Conservation (phyloP, 2,797 vertebrate genomes). For the Peromyscus melanophrys region DNA sequence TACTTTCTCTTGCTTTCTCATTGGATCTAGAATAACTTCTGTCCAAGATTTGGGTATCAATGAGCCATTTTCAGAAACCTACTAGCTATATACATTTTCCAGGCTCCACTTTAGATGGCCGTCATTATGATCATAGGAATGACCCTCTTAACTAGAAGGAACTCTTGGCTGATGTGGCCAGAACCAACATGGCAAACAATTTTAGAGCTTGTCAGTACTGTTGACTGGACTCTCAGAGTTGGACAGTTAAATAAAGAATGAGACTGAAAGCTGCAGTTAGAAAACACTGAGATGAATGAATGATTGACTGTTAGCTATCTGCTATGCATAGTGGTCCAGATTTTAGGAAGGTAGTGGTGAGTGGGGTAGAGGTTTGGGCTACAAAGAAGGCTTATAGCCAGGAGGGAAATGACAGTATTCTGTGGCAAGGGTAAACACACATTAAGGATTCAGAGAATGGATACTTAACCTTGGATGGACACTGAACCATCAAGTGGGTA, state of each 20-base stretch:
- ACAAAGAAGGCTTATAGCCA: neutral
- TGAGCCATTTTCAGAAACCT: neutral
- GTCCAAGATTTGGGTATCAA: neutral
- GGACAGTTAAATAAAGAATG: neutral
- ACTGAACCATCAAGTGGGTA: neutral
- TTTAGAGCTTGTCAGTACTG: neutral
- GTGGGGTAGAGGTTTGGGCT: neutral
- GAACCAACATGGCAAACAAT: neutral
- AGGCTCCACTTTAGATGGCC: neutral
- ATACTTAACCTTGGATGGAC: neutral
- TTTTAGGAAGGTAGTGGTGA: neutral
- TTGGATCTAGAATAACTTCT: constrained; percentile 29
- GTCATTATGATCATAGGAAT: neutral
- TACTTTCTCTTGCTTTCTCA: constrained; percentile 63
- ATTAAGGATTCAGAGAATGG: neutral
- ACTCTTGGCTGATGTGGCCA: neutral
- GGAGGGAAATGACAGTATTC: neutral
- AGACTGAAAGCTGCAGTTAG: neutral
- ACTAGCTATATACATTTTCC: neutral
- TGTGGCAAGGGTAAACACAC: neutral
- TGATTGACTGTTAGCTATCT: neutral
- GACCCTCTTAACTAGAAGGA: neutral
- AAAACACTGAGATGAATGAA: neutral
- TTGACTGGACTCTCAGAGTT: neutral
- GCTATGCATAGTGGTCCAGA: neutral